These are phyloP conservation scores for Stegophylla sp. DNA, from an alignment of 2,888 invertebrate genomes.

Conservation along the genomic window DNA sequence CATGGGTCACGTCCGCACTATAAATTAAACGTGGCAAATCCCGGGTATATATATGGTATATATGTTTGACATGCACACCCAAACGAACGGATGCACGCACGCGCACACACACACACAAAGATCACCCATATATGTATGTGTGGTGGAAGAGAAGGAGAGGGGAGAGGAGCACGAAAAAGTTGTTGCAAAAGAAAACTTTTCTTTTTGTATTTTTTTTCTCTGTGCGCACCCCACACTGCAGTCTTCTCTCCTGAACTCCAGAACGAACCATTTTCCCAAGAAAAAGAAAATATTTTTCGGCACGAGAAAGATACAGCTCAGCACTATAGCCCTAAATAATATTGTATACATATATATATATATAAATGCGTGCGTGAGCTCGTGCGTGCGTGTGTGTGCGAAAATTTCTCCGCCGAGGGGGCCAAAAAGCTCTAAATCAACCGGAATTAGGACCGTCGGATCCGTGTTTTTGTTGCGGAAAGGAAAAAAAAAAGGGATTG, in stretches of 20 bases:
- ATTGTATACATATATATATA: background rate
- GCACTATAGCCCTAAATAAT: constrained; percentile 21
- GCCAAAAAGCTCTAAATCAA: constrained; percentile 56
- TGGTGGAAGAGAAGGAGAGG: background rate
- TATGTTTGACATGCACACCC: constrained; percentile 19
- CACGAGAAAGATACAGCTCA: constrained; percentile 11
- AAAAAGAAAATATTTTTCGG: constrained; percentile 27
- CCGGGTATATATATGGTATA: constrained; percentile 27
- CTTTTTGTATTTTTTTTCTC: constrained; percentile 27
- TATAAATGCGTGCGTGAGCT: background rate
- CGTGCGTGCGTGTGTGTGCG: background rate
- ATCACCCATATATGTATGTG: background rate
- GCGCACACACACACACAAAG: background rate
- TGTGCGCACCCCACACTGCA: background rate
- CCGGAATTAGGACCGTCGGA: constrained; percentile 56
- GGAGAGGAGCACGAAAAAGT: background rate
- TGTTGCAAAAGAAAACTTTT: constrained; percentile 38
- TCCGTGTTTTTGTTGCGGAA: constrained; percentile 54
- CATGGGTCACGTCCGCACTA: constrained; percentile 49
- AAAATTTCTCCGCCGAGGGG: constrained; percentile 48
- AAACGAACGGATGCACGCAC: background rate
- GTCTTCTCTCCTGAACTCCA: background rate
- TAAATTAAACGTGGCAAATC: constrained; percentile 52
- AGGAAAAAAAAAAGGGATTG: constrained; percentile 57
- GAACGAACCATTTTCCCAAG: constrained; percentile 29